Conservation (phyloP, 2,797 vertebrate species). For the Esox masquinongy region DNA sequence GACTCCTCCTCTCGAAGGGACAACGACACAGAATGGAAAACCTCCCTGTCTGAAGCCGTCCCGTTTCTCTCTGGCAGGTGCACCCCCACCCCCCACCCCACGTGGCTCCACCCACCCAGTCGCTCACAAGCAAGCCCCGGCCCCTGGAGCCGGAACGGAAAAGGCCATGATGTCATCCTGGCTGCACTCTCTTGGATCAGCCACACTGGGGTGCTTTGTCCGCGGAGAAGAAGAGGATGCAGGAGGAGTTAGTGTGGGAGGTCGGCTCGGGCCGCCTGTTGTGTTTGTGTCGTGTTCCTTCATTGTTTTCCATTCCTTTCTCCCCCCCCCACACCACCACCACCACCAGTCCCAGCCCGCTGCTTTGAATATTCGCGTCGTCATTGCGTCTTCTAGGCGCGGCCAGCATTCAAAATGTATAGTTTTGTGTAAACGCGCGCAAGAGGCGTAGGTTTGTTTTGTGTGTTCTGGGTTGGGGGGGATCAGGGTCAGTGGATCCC, state of each 20-base stretch:
- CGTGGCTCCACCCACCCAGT: not conserved
- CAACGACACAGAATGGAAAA: constrained; percentile 26
- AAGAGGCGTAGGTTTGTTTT: no score
- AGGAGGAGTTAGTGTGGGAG: not conserved
- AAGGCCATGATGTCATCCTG: constrained; percentile 59
- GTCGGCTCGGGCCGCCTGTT: not conserved
- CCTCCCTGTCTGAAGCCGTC: constrained; percentile 16
- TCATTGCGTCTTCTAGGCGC: constrained; percentile 44
- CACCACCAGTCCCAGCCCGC: constrained; percentile 19
- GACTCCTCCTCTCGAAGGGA: constrained; percentile 26
- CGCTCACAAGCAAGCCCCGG: constrained; percentile 1
- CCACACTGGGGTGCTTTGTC: constrained; percentile 70
- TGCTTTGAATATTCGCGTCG: no score
- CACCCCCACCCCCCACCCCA: constrained; percentile 15
- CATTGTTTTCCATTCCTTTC: not conserved
- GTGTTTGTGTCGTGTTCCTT: constrained; percentile 9
- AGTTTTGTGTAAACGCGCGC: not conserved
- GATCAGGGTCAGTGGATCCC: no score
- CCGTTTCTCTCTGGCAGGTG: constrained; percentile 18
- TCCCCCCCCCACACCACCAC: not conserved
- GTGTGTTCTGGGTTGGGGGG: no score
- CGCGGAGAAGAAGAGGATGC: constrained; percentile 44
- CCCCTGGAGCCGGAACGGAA: constrained; percentile 49
- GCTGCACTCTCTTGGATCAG: constrained; percentile 55
- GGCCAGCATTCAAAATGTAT: constrained; percentile 70